Base-by-base conservation (phyloP, 1,140 invertebrate species). In the Micrasema longulum region DNA sequence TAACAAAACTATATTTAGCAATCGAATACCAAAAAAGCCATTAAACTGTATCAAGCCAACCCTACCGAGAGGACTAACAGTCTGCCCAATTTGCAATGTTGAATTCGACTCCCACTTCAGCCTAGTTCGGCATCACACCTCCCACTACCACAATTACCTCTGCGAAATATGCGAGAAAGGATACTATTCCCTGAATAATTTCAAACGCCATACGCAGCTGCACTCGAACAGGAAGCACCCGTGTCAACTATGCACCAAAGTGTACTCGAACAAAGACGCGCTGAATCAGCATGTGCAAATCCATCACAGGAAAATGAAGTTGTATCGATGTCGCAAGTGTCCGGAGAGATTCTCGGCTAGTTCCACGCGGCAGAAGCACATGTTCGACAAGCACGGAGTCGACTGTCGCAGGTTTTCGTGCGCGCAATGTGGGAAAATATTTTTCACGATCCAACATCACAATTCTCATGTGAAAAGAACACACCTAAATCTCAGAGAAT, bases 381-480 rank as follows among this genome's bases (percentile, higher is more conserved):
- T 64, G 60, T 64, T 64, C 12, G 41, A 64, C 14, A 31, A 31
- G n/a, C 60, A 64, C 26, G 43, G 43, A 26, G 60, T 64, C 10
- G 41, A 45, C 43, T 64, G 60, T n/a, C 41, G 60, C 3, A 45
- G 60, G 23, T 64, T 64, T 47, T 38, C 60, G 12, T 64, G 60
- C 10, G 43, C 60, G 3, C 18, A 47, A 9, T 64, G 60, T 41
- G 60, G 60, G 9, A 45, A 64, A 22, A 47, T 64, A 9, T 64
- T 64, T 22, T 64, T 64, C 60, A 64, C 60, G 1, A 47, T 64
- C 1, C 60, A 64, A 16, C 41, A 31, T 7, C 60, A 64, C 16
- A 64, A 64, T 26, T 31, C 43, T 0, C 60, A 64, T 12, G 60
- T 64, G 22, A 64, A 64, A 26, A 20, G 60, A 12, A 64, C 41